Evolutionary conservation across 2,797 vertebrate genomes (phyloP), one percentile per base, ranked within the genome.

Genomic region (Coregonus sp.): DNA sequence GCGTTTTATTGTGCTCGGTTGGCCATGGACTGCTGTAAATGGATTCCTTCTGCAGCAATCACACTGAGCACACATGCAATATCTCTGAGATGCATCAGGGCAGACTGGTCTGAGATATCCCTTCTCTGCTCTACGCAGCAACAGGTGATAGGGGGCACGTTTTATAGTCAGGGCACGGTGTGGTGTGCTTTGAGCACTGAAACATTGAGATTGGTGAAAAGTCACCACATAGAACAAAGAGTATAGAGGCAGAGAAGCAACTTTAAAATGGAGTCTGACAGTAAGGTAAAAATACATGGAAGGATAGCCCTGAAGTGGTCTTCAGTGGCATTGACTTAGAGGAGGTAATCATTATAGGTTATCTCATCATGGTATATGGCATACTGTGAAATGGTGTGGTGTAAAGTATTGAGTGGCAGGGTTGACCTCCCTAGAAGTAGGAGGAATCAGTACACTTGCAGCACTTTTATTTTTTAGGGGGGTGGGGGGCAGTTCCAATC

Each of bases 1-100:
- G 54, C 52, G 4, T 77, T 82, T 75, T 63, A 79, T 76, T 33
- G 18, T 67, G 69, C 59, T 70, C 4, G 70, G 47, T 31, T 50
- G 52, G 40, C 66, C 33, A 18, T 40, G 51, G 33, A 40, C 35
- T 69, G 29, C 18, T 18, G 15, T 9, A 66, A 68, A 50, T 73
- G 63, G 50, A 70, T 75, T 81, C 74, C 74, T 81, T 80, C 72
- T 67, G 9, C 61, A 50, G 68, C 76, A 83, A 74, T 79, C 75
- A 80, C 54, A 47, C 65, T 47, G 65, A 33, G 11, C 65, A 16
- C 66, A 72, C 76, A 33, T 75, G 20, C 70, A 72, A 20, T 16
- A 37, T 29, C 65, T 7, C 16, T 71, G 29, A 75, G 77, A 78
- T 73, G 20, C 67, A 69, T 14, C 5, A 70, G 67, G 33, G 3